Evolutionary conservation across 2,888 invertebrate species (phyloP).

Genomic region (Melanotus villosus): DNA sequence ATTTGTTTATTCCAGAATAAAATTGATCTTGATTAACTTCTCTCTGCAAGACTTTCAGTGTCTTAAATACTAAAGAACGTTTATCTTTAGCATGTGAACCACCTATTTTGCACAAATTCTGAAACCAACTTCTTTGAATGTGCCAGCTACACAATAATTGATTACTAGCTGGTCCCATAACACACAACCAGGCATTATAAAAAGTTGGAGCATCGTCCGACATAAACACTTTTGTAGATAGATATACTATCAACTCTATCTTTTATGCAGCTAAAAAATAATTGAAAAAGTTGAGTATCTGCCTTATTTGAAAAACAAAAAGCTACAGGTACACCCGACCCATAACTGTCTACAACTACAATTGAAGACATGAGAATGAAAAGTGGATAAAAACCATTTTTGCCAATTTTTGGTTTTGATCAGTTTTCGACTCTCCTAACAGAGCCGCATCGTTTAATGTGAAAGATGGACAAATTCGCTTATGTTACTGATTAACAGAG

Average conservation of each 20-base stretch:
- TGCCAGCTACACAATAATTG: conserved; percentile 1
- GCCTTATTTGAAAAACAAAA: conserved; percentile 29
- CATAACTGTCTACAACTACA: conserved; percentile 9
- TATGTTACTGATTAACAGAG: no score
- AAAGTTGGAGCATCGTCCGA: conserved; percentile 24
- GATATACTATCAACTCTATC: conserved; percentile 14
- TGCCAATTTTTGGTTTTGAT: no score
- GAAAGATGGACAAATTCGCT: no score
- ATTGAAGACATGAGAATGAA: no score
- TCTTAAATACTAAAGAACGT: conserved; percentile 15
- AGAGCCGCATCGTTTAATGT: no score
- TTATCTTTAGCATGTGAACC: conserved; percentile 1
- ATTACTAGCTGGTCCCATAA: conserved; percentile 1
- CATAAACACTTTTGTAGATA: conserved; percentile 27
- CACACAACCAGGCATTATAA: conserved; percentile 25
- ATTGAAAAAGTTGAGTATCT: conserved; percentile 5
- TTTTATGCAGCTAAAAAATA: conserved; percentile 26
- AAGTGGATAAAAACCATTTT: no score
- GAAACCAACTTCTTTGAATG: not conserved
- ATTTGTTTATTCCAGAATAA: not conserved
- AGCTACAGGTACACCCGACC: conserved; percentile 26
- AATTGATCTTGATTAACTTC: conserved; percentile 5
- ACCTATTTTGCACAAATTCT: conserved; percentile 8
- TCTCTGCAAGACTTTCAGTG: conserved; percentile 10
- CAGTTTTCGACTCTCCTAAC: no score